phyloP scores from a whole-genome alignment of 2,113 vertebrate species.

The Tachysurus fulvidraco region DNA sequence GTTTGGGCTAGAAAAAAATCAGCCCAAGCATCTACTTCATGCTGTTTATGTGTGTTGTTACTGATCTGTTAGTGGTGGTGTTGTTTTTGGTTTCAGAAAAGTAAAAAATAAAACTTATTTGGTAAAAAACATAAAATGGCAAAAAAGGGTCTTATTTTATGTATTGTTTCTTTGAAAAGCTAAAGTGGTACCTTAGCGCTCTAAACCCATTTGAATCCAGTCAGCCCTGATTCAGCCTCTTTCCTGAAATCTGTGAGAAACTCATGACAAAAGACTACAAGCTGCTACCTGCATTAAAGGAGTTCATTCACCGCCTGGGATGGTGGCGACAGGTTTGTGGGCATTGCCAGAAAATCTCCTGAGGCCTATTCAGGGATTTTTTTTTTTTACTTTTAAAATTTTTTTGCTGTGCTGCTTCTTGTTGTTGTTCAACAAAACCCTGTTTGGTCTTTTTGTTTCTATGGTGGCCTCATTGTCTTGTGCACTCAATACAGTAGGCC shows the following conservation, averaged over 20 bases:
- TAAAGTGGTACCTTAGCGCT: no score
- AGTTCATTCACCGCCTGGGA: slow-evolving; percentile 20
- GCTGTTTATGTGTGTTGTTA: background rate
- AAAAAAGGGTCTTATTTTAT: background rate
- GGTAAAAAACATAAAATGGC: background rate
- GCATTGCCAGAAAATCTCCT: slow-evolving; percentile 18
- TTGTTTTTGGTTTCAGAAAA: background rate
- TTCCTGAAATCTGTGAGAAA: slow-evolving; percentile 12
- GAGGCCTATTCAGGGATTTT: slow-evolving; percentile 14
- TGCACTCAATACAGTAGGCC: background rate
- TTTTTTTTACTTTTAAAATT: background rate
- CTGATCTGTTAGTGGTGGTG: background rate
- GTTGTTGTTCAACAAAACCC: background rate
- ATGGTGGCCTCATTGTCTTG: background rate
- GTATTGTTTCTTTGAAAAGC: background rate
- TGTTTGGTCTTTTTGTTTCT: background rate
- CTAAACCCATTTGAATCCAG: background rate
- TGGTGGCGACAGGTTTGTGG: slow-evolving; percentile 36
- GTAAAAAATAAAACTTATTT: background rate
- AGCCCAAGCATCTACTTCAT: background rate
- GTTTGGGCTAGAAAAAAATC: background rate
- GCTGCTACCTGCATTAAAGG: slow-evolving; percentile 39
- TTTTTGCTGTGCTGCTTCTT: background rate
- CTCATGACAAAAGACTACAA: slow-evolving; percentile 7
- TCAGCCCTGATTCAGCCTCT: slow-evolving; percentile 11